Percentiles rank a stretch among this genome's conserved stretches.
Conservation (phyloP, 2,888 invertebrate genomes). For the Plagiodera versicolora region DNA sequence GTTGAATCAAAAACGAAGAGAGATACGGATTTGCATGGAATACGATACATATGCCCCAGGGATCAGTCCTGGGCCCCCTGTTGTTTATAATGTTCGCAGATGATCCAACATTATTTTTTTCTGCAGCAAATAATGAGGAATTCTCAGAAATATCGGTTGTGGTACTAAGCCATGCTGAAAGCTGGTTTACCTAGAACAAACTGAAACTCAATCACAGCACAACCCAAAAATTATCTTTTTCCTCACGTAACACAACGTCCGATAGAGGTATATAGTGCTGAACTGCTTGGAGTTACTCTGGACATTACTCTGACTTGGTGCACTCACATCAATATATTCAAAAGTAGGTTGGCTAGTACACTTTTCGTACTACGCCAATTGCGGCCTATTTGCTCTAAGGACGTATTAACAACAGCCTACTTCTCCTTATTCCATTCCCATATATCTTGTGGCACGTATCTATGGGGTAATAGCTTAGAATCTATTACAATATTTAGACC, state of each 20-base stretch:
- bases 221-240: background rate
- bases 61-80: background rate
- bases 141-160: background rate
- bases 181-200: background rate
- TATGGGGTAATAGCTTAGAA: background rate
- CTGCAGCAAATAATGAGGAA: background rate
- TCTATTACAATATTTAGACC: background rate
- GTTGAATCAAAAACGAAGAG: too few species aligned
- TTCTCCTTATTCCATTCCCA: too few species aligned
- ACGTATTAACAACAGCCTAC: too few species aligned
- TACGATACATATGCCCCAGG: background rate
- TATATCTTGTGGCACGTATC: too few species aligned
- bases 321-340: too few species aligned
- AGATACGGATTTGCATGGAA: too few species aligned
- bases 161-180: background rate
- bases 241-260: background rate
- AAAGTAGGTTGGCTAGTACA: too few species aligned
- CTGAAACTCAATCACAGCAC: background rate
- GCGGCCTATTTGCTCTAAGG: too few species aligned
- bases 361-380: too few species aligned
- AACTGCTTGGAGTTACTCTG: too few species aligned
- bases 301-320: too few species aligned
- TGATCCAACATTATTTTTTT: background rate
- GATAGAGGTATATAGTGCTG: background rate
- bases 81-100: background rate